Evolutionary conservation across 2,113 vertebrate genomes (phyloP).

Genomic region (Scatophagus argus): DNA sequence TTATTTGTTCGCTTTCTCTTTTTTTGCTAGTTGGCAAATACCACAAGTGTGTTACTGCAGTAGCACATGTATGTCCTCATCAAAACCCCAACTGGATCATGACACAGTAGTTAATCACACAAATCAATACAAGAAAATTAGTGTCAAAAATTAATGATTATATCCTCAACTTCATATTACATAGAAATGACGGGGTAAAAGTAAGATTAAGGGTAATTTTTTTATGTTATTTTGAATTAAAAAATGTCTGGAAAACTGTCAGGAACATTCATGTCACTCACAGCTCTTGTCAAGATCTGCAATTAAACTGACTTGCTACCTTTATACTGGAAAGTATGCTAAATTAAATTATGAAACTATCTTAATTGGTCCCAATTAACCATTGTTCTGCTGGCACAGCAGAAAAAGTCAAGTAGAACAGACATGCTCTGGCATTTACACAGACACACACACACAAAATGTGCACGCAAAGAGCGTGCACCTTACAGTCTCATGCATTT

Average conservation of each 20-base stretch:
- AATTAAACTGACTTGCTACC: constrained; percentile 40
- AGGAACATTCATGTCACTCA: not conserved
- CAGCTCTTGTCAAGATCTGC: constrained; percentile 17
- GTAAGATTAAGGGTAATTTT: not conserved
- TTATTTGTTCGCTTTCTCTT: not conserved
- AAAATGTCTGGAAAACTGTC: not conserved
- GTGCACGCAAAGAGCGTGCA: constrained; percentile 44
- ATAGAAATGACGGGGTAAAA: not conserved
- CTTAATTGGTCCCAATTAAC: constrained; percentile 64
- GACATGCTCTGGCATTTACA: constrained; percentile 41
- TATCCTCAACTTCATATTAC: not conserved
- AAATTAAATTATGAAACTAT: constrained; percentile 59
- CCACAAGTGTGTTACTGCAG: not conserved
- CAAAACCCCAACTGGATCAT: not conserved
- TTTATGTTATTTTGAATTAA: constrained; percentile 2
- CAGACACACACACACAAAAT: constrained; percentile 7
- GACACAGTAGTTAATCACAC: not conserved
- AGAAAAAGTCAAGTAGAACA: constrained; percentile 18
- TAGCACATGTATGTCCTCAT: not conserved
- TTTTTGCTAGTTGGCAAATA: not conserved
- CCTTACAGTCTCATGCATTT: constrained; percentile 46
- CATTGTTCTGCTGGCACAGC: constrained; percentile 21
- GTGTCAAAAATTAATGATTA: not conserved
- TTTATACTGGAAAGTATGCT: constrained; percentile 37
- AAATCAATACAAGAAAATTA: not conserved